Evolutionary conservation across 1,140 invertebrate species (phyloP).

Genomic region (Leptonema lineaticorne): DNA sequence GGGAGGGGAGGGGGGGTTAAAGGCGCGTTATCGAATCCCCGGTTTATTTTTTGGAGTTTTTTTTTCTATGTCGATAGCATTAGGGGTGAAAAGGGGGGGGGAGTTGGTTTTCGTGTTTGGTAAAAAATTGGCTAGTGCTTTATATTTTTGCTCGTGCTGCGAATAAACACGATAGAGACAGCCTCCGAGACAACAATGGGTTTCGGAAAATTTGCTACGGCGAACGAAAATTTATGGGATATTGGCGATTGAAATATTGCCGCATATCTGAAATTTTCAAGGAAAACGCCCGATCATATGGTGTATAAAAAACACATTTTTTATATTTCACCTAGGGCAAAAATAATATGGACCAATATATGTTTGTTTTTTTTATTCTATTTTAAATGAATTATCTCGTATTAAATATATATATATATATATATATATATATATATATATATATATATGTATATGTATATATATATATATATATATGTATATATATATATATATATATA

Average conservation of each 20-base stretch:
- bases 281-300: neutral
- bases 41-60: neutral
- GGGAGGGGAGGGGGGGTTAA: neutral
- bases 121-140: neutral
- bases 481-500: no score
- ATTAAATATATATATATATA: no score
- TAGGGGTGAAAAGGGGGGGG: neutral
- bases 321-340: no score
- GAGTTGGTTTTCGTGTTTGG: neutral
- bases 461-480: no score
- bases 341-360: no score
- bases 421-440: no score
- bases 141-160: neutral
- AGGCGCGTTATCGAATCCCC: neutral
- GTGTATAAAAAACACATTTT: no score
- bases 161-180: slow-evolving; percentile 30
- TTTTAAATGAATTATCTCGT: no score
- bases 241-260: slow-evolving; percentile 27
- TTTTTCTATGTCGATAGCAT: neutral
- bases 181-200: slow-evolving; percentile 10
- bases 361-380: no score
- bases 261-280: slow-evolving; percentile 17
- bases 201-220: slow-evolving; percentile 14
- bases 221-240: slow-evolving; percentile 24
- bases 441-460: no score